Percentiles rank a stretch among this genome's conserved stretches.
These are phyloP conservation scores for Brachionichthys hirsutus DNA, from an alignment of 2,113 vertebrate species.

Conservation along the genomic window DNA sequence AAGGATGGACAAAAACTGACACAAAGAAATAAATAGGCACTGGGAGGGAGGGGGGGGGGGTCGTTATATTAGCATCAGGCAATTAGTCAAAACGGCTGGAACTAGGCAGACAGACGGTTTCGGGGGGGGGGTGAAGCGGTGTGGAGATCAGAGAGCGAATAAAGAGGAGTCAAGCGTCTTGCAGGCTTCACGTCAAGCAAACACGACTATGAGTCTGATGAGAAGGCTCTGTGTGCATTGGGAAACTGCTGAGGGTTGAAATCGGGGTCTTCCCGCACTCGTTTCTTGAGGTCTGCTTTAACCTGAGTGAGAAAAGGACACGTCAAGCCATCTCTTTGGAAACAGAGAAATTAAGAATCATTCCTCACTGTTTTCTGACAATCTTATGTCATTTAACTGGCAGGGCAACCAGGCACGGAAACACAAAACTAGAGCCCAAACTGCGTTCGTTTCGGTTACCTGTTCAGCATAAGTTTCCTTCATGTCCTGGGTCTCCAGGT, in stretches of 20 bases:
- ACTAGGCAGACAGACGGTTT: slow-evolving; percentile 6
- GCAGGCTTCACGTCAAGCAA: not conserved
- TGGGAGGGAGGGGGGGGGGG: too few relatives aligned
- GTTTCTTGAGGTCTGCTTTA: slow-evolving; percentile 85
- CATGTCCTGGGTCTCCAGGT: slow-evolving; percentile 82
- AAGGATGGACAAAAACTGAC: slow-evolving; percentile 29
- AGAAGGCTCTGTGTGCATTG: slow-evolving; percentile 83
- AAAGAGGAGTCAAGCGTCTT: not conserved
- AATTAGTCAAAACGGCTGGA: slow-evolving; percentile 16
- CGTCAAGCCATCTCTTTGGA: too few relatives aligned
- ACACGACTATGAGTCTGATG: slow-evolving; percentile 78
- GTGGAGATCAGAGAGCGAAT: slow-evolving; percentile 24
- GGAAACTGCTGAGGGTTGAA: slow-evolving; percentile 87
- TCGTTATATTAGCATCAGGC: slow-evolving; percentile 31
- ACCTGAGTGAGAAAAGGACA: slow-evolving; percentile 69
- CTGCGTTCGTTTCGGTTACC: slow-evolving; percentile 54
- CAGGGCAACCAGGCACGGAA: too few relatives aligned
- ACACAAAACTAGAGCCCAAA: too few relatives aligned
- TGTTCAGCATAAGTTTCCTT: slow-evolving; percentile 88
- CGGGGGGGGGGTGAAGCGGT: slow-evolving; percentile 15
- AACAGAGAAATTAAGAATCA: too few relatives aligned
- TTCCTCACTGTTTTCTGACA: too few relatives aligned
- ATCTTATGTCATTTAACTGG: too few relatives aligned
- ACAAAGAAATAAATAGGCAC: slow-evolving; percentile 68
- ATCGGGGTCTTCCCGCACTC: slow-evolving; percentile 84